Evolutionary conservation across 2,888 invertebrate genomes (phyloP).

Genomic region (Rhagonycha lutea): DNA sequence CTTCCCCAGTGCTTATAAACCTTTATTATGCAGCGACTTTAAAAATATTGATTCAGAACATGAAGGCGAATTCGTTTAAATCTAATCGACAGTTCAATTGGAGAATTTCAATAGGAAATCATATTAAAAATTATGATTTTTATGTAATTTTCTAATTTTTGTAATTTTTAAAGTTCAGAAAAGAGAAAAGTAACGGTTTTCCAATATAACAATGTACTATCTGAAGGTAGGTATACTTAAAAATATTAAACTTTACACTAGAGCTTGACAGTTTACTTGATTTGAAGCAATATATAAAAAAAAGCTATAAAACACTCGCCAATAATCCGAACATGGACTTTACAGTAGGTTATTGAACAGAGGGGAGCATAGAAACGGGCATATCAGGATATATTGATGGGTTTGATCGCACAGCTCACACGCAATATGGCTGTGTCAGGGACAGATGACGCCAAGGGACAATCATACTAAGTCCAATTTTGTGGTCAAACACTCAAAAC

Average conservation of each 20-base stretch:
- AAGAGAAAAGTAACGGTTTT: not conserved
- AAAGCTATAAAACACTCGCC: not conserved
- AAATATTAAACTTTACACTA: not conserved
- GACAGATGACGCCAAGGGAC: constrained; percentile 41
- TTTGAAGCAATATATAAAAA: not conserved
- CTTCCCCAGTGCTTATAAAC: constrained; percentile 41
- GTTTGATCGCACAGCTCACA: constrained; percentile 43
- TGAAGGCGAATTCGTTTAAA: constrained; percentile 40
- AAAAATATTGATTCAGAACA: constrained; percentile 51
- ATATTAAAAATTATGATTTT: not conserved
- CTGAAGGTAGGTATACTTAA: not conserved
- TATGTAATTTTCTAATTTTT: not conserved
- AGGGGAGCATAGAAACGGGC: constrained; percentile 8
- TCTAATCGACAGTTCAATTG: constrained; percentile 19
- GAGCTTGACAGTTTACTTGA: not conserved
- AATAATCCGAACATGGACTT: not conserved
- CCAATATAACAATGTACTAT: not conserved
- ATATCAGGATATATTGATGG: constrained; percentile 38
- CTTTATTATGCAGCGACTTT: constrained; percentile 46
- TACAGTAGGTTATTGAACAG: constrained; percentile 14
- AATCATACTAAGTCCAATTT: constrained; percentile 19
- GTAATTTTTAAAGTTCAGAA: not conserved
- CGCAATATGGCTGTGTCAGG: constrained; percentile 44
- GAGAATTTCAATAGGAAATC: constrained; percentile 4
- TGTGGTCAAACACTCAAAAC: constrained; percentile 24